Conservation (phyloP, 2,797 vertebrate species). For the Alcedo quadribrachys region DNA sequence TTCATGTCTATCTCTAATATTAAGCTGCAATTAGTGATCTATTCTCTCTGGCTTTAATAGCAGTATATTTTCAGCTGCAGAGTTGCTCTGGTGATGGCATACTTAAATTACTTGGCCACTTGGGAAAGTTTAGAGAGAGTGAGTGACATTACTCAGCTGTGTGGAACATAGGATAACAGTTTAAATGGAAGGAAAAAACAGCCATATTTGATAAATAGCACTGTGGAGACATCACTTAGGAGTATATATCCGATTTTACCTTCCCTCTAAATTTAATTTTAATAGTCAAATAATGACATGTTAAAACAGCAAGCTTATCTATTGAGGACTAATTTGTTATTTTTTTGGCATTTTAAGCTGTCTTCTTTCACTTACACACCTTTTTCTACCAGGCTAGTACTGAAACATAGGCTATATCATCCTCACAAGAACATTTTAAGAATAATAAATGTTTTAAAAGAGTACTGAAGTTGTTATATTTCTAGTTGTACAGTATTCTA, state of each 20-base stretch:
- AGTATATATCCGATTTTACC: not conserved
- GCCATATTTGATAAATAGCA: constrained; percentile 21
- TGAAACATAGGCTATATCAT: not conserved
- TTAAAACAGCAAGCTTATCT: constrained; percentile 37
- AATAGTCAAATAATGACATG: constrained; percentile 45
- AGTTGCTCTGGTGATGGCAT: constrained; percentile 68
- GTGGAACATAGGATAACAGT: constrained; percentile 14
- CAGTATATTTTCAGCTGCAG: constrained; percentile 65
- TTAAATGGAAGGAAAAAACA: constrained; percentile 33
- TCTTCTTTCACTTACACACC: not conserved
- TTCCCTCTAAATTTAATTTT: constrained; percentile 50
- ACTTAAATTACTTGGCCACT: constrained; percentile 66
- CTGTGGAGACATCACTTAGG: constrained; percentile 13
- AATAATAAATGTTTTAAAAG: constrained; percentile 7
- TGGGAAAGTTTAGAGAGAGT: constrained; percentile 60
- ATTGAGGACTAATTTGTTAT: constrained; percentile 17
- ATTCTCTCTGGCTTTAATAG: constrained; percentile 64
- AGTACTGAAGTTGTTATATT: not conserved
- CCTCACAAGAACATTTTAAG: not conserved
- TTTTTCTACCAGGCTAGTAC: not conserved
- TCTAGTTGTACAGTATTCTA: not conserved
- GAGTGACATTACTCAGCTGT: constrained; percentile 53
- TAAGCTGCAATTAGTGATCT: constrained; percentile 68
- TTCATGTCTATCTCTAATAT: constrained; percentile 53
- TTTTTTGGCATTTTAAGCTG: constrained; percentile 24